Base-by-base conservation (phyloP, 2,888 invertebrate genomes). In the Cephus rjabovi region DNA sequence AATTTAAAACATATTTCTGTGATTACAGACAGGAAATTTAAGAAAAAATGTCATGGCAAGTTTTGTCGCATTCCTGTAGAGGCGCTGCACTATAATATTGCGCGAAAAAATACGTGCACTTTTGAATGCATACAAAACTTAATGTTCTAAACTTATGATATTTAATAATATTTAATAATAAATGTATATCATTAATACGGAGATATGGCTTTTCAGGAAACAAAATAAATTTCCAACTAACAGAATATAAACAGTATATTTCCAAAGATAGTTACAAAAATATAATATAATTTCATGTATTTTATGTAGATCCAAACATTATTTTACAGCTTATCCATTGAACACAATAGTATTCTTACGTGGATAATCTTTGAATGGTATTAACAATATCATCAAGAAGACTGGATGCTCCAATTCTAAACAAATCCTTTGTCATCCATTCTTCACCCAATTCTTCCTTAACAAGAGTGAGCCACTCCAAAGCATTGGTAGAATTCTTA, bases 371-470 rank as follows among this genome's bases (percentile, higher is more conserved):
- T 23, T 56, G 56, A 56, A 88, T 81, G 31, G 77, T 80, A 74
- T 82, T 78, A 1, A 82, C 95, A 81, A 99, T 95, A 87, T 97
- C 96, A 69, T 95, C 95, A 9, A 99, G 93, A 31, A 99, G 93
- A 80, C 97, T 96, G 11, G 98, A 98, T 73, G 99, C 99, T 40
- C 99, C 99, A 84, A 99, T 96, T 71, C 99, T 95, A 92, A 99
- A 99, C 12, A 97, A 92, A 79, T 94, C 89, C 0, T 95, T 96
- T 12, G 93, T 93, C 75, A 98, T 92, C 98, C 99, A 99, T 30
- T 96, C 95, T 76, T 95, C 92, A 1, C 99, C 99, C 30, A 99
- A 93, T 82, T 97, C 95, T 85, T 95, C 95, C 89, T 96, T 95
- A 12, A 99, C 94, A 79, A 99, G 92, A 6, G 95, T 93, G 85